Evolutionary conservation across 2,888 invertebrate species (phyloP), one percentile per base, ranked within the genome.

Genomic region (Meteorus cinctellus): DNA sequence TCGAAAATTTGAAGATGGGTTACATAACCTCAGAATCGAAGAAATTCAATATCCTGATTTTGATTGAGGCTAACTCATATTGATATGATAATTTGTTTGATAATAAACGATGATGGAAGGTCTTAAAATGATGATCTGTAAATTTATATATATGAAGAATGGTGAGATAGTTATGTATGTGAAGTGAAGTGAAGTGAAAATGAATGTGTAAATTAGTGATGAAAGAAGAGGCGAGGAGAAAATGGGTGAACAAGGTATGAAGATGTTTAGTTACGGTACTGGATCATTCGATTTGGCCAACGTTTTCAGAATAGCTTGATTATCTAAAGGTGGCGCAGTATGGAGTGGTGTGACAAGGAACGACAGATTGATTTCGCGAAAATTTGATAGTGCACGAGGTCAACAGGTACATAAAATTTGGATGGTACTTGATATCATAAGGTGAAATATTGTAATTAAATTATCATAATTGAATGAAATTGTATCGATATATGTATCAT

Each of bases 311-410:
- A 45, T 31, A 19, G 45, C 45, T 69, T n/a, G 59, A 51, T 63
- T 34, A 65, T 55, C 41, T 48, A 79, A 77, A 80, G 82, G 79
- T 79, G 82, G 78, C 70, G 65, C 79, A 82, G 83, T 80, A 80
- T 80, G 77, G 76, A 81, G 80, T 76, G 77, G 79, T 75, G 80
- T 79, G 79, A 79, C 75, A 81, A 81, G 80, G 79, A 79, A 68
- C 79, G 78, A 77, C 78, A 75, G 27, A 71, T 63, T 55, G 70
- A 75, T 27, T 71, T 75, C 29, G 66, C 41, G 63, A 71, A 74
- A 77, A 66, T 74, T 71, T 70, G 10, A 65, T 67, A 77, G 29
- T 68, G 59, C 74, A 74, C 55, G 74, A 74, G 74, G 68, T 68
- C 67, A 72, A 31, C 72, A 72, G 72, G 63, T 72, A 63, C 48